Evolutionary conservation across 2,797 vertebrate genomes (phyloP).

Genomic region (Neostethus bicornis): DNA sequence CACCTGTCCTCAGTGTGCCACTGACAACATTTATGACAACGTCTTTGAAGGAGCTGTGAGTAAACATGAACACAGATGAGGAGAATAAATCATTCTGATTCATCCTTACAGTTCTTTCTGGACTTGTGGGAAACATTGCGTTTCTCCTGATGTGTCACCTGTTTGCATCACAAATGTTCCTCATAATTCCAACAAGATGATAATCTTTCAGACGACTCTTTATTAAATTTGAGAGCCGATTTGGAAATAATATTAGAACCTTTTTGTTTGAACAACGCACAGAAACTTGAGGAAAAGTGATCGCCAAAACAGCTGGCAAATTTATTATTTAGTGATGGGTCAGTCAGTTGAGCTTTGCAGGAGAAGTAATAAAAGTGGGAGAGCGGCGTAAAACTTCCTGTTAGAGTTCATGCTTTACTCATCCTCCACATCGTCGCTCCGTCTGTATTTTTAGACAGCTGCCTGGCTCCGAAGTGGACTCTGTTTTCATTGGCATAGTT

Average conservation of each 20-base stretch:
- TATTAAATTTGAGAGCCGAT: not conserved
- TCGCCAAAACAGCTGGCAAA: slow-evolving; percentile 4
- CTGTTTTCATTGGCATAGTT: slow-evolving; percentile 80
- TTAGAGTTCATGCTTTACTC: slow-evolving; percentile 57
- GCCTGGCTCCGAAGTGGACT: slow-evolving; percentile 69
- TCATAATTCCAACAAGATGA: not conserved
- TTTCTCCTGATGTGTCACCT: not conserved
- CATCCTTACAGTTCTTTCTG: no score
- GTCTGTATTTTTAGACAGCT: slow-evolving; percentile 77
- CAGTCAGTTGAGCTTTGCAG: slow-evolving; percentile 15
- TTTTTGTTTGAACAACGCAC: not conserved
- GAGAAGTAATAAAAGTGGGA: slow-evolving; percentile 15
- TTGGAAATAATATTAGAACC: slow-evolving; percentile 3
- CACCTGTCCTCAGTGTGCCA: slow-evolving; percentile 88
- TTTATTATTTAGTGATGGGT: slow-evolving; percentile 25
- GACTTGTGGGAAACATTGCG: no score
- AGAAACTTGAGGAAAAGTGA: not conserved
- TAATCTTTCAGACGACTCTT: not conserved
- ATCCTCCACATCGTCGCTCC: slow-evolving; percentile 76
- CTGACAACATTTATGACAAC: slow-evolving; percentile 91
- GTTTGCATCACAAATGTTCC: not conserved
- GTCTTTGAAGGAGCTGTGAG: slow-evolving; percentile 92
- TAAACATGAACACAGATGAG: slow-evolving; percentile 19
- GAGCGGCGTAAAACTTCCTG: slow-evolving; percentile 45
- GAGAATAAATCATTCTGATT: not conserved